Evolutionary conservation across 2,888 invertebrate genomes (phyloP), one percentile per base, ranked within the genome.

Genomic region (Pristionchus fissidentatus): DNA sequence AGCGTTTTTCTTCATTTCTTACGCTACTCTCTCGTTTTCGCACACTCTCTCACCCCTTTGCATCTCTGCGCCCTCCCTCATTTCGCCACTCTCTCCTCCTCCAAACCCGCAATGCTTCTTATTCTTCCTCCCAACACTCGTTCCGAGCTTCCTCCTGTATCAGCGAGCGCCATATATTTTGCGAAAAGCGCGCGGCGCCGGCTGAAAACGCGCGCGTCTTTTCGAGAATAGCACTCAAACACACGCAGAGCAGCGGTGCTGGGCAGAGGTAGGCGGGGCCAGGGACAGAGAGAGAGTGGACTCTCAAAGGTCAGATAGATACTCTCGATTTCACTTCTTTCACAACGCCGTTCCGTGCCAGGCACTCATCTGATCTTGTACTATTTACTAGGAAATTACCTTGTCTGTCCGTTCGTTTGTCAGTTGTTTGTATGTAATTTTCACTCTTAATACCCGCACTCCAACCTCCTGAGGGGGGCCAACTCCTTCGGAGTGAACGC

Each of bases 241-340:
- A n/a, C n/a, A n/a, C n/a, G n/a, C n/a, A n/a, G n/a, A n/a, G n/a
- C n/a, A n/a, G n/a, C 19, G 70, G 70, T 70, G 70, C 70, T 70
- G 26, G 70, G 70, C 70, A 70, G 70, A 70, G 70, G 70, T 70
- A 70, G 70, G 66, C 38, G 19, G 66, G 26, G 70, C 3, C 41
- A 26, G 38, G 70, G n/a, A 70, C 70, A 41, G 70, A 15, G 70
- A 26, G 38, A 41, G 70, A 70, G 41, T 55, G 55, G 35, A 32
- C 70, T 55, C 22, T 66, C 62, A 70, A 70, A 70, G 70, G 70
- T 70, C 70, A 70, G 26, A 66, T 66, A 66, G 35, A n/a, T 41
- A 70, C 43, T 41, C 70, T 70, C 70, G 10, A 19, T 70, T 70
- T 70, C 70, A 32, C 70, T 70, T 41, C 26, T 41, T n/a, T 70